Evolutionary conservation across 2,888 invertebrate genomes (phyloP).

Genomic region (Saturnia pavonia): DNA sequence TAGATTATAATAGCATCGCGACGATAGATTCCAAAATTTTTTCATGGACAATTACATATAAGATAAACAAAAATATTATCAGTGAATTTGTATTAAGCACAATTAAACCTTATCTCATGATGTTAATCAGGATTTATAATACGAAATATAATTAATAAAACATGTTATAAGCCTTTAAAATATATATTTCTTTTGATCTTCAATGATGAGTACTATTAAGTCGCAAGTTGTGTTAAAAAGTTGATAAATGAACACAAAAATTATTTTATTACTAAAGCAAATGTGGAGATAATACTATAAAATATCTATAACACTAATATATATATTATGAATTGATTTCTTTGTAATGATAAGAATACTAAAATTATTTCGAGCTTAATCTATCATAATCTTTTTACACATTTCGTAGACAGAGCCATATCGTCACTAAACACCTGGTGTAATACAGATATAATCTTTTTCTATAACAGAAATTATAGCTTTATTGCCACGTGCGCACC

Average conservation of each 20-base stretch:
- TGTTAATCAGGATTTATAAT: constrained; percentile 5
- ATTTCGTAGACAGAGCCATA: no score
- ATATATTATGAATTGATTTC: no score
- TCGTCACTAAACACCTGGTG: background rate
- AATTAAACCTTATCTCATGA: background rate
- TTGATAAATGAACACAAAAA: constrained; percentile 7
- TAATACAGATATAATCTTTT: background rate
- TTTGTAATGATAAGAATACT: no score
- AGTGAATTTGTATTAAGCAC: background rate
- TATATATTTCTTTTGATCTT: background rate
- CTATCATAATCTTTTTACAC: no score
- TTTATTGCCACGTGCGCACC: background rate
- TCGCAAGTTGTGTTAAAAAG: background rate
- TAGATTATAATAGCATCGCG: background rate
- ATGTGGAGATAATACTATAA: background rate
- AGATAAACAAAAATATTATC: background rate
- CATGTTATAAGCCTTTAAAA: background rate
- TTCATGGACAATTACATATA: background rate
- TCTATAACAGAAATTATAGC: background rate
- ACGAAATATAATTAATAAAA: constrained; percentile 8
- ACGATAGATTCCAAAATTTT: background rate
- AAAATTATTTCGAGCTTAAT: no score
- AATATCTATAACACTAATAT: no score
- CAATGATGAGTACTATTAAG: background rate
- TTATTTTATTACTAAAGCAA: background rate